A percentile compares a stretch with the other conserved stretches of the same genome.
phyloP scores from a whole-genome alignment of 2,113 vertebrate genomes.

The Cheilinus undulatus region DNA sequence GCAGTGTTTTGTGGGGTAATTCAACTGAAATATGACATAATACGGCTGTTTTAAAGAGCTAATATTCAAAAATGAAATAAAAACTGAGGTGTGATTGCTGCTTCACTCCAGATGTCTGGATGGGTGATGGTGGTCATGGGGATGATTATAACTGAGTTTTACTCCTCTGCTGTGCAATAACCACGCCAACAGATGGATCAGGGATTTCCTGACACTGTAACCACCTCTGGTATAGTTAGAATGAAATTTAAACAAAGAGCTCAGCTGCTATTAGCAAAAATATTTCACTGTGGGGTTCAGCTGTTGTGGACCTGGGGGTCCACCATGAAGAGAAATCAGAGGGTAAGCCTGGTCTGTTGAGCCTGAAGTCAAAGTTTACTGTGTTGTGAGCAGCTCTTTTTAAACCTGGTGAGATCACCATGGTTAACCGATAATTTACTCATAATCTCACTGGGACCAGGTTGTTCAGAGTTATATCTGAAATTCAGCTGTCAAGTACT shows the following conservation, averaged over 20 bases:
- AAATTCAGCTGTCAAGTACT: no score
- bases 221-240: background rate
- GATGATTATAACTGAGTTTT: background rate
- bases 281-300: background rate
- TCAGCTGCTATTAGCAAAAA: background rate
- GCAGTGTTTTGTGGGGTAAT: no score
- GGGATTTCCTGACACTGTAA: conserved; percentile 4
- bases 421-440: no score
- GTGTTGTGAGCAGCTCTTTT: no score
- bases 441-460: no score
- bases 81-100: background rate
- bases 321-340: no score
- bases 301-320: conserved; percentile 20
- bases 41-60: no score
- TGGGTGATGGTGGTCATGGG: conserved; percentile 12
- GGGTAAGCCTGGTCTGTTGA: no score
- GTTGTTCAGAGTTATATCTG: no score
- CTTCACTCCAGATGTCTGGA: conserved; percentile 25
- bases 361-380: no score
- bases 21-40: no score
- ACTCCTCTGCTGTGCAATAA: background rate
- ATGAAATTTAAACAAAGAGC: conserved; percentile 1
- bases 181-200: background rate
- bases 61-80: background rate
- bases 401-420: no score